Evolutionary conservation across 1,140 invertebrate species (phyloP).

Genomic region (Palaemon carinicauda): DNA sequence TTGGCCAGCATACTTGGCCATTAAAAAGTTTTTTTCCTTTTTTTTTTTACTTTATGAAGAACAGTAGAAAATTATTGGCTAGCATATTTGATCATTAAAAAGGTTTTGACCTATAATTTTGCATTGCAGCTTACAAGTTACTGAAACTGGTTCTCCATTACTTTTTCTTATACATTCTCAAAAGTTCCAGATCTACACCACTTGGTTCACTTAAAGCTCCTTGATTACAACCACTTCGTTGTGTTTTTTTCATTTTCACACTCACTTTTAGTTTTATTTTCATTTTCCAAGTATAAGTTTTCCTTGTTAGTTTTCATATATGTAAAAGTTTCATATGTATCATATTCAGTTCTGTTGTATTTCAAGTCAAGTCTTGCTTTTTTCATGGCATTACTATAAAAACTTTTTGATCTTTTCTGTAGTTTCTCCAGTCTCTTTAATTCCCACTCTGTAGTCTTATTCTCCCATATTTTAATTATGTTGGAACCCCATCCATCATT

Average conservation of each 20-base stretch:
- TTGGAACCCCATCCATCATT: constrained; percentile 17
- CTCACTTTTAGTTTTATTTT: background rate
- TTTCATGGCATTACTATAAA: background rate
- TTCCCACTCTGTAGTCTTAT: background rate
- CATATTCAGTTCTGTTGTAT: background rate
- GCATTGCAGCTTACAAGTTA: too few relatives aligned
- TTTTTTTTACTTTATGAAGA: too few relatives aligned
- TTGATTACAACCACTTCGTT: background rate
- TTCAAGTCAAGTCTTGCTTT: background rate
- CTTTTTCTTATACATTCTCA: background rate
- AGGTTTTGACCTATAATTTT: too few relatives aligned
- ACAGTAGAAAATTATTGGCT: too few relatives aligned
- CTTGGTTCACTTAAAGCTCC: background rate
- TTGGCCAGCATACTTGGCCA: too few relatives aligned
- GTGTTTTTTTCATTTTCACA: background rate
- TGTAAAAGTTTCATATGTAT: constrained; percentile 6
- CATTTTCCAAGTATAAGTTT: background rate
- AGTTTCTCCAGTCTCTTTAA: background rate
- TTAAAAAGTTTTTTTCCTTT: too few relatives aligned
- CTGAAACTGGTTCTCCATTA: background rate
- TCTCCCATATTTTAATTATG: background rate
- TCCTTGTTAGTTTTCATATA: background rate
- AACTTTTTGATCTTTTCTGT: background rate
- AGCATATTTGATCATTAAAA: too few relatives aligned
- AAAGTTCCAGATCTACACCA: background rate